Evolutionary conservation across 37 sponge, comb jelly and placozoan species (phyloP).

Genomic region (Dysidea cf. avara): DNA sequence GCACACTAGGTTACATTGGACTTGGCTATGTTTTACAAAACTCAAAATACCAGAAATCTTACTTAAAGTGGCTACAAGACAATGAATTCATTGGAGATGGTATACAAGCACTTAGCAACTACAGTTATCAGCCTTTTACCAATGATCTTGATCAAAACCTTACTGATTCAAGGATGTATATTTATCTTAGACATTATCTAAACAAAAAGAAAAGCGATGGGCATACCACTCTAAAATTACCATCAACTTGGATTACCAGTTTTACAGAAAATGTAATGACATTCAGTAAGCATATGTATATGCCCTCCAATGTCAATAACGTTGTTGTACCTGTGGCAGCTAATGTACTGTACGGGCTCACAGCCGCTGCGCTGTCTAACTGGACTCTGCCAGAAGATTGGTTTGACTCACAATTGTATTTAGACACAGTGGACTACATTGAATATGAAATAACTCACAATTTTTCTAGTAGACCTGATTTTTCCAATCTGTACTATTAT

Average conservation of each 20-base stretch:
- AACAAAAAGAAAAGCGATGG: neutral
- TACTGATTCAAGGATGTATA: constrained; percentile 41
- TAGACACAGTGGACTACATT: constrained; percentile 38
- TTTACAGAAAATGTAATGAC: constrained; percentile 6
- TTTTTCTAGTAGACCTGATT: constrained; percentile 47
- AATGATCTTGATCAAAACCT: neutral
- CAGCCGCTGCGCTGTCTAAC: constrained; percentile 26
- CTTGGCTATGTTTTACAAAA: constrained; percentile 34
- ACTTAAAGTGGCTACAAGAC: constrained; percentile 11
- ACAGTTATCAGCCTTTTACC: constrained; percentile 42
- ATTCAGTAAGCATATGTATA: constrained; percentile 2
- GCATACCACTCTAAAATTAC: no score
- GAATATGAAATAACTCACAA: constrained; percentile 31
- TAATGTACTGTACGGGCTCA: constrained; percentile 50
- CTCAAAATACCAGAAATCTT: neutral
- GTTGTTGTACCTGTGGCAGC: constrained; percentile 43
- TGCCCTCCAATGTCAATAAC: constrained; percentile 53
- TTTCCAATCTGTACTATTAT: constrained; percentile 51
- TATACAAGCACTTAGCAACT: constrained; percentile 29
- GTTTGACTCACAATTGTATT: constrained; percentile 49
- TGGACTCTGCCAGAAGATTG: neutral
- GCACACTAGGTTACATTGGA: constrained; percentile 53
- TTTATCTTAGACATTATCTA: constrained; percentile 36
- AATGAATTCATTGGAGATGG: constrained; percentile 20
- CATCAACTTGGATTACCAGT: constrained; percentile 44